Evolutionary conservation across 1,140 invertebrate genomes (phyloP).

Genomic region (Papilio xuthus): DNA sequence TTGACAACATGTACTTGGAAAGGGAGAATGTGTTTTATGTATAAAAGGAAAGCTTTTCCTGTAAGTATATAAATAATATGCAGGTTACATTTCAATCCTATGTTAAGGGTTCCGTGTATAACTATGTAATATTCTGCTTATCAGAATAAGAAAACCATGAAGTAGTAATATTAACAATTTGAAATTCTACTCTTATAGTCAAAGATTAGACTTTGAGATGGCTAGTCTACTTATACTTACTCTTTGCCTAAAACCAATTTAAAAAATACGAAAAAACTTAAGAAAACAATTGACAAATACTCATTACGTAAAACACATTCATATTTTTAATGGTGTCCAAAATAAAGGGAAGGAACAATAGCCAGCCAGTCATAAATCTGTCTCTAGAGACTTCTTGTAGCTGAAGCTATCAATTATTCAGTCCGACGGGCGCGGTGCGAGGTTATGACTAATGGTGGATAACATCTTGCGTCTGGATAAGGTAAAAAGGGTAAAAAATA

Average conservation of each 20-base stretch:
- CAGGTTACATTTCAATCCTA: not conserved
- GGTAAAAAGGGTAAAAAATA: conserved; percentile 30
- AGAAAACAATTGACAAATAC: too few relatives aligned
- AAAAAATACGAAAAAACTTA: not conserved
- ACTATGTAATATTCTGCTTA: too few relatives aligned
- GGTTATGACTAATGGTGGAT: conserved; percentile 60
- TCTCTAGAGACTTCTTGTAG: conserved; percentile 56
- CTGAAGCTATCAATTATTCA: conserved; percentile 61
- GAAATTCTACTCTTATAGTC: too few relatives aligned
- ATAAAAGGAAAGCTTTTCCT: not conserved
- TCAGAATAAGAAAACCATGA: too few relatives aligned
- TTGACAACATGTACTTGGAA: conserved; percentile 13
- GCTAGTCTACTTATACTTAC: too few relatives aligned
- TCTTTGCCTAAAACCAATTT: too few relatives aligned
- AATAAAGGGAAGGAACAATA: conserved; percentile 50
- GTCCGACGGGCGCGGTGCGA: conserved; percentile 51
- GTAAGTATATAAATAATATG: not conserved
- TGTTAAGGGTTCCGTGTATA: not conserved
- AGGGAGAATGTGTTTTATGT: not conserved
- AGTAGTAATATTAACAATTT: too few relatives aligned
- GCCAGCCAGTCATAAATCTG: conserved; percentile 59
- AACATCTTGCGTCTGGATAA: conserved; percentile 30
- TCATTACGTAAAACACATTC: not conserved
- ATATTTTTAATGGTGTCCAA: conserved; percentile 43
- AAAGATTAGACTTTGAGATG: too few relatives aligned